Percentiles rank a stretch among this genome's conserved stretches.
phyloP scores from a whole-genome alignment of 2,888 invertebrate species.

The Acronicta psi region DNA sequence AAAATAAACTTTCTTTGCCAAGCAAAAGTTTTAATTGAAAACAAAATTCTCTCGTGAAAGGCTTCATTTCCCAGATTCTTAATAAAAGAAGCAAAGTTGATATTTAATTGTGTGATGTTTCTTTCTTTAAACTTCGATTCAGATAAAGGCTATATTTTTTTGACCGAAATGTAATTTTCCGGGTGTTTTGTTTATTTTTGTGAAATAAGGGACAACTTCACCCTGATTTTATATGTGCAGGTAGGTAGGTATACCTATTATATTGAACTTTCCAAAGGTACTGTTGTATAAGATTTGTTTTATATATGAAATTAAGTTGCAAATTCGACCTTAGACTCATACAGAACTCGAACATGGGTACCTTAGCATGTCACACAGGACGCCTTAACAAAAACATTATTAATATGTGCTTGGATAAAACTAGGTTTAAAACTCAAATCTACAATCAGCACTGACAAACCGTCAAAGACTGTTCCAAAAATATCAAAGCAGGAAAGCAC shows the following conservation, averaged over 20 bases:
- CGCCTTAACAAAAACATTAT: no score
- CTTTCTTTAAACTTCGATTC: constrained; percentile 11
- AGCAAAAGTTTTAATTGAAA: constrained; percentile 73
- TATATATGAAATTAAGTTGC: no score
- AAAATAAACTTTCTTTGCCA: constrained; percentile 56
- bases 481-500: constrained; percentile 35
- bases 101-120: constrained; percentile 44
- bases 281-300: no score
- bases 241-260: no score
- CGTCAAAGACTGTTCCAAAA: neutral
- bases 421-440: no score
- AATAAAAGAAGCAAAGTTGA: constrained; percentile 39
- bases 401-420: no score
- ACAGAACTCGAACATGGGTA: no score
- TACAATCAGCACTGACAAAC: neutral
- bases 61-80: constrained; percentile 50
- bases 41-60: constrained; percentile 60
- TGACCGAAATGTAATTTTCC: neutral
- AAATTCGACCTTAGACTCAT: no score
- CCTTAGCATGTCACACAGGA: no score
- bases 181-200: neutral
- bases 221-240: no score
- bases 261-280: no score
- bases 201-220: no score
- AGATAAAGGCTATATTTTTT: neutral